phyloP scores from a whole-genome alignment of 2,888 invertebrate genomes.

The Coenonympha arcania region DNA sequence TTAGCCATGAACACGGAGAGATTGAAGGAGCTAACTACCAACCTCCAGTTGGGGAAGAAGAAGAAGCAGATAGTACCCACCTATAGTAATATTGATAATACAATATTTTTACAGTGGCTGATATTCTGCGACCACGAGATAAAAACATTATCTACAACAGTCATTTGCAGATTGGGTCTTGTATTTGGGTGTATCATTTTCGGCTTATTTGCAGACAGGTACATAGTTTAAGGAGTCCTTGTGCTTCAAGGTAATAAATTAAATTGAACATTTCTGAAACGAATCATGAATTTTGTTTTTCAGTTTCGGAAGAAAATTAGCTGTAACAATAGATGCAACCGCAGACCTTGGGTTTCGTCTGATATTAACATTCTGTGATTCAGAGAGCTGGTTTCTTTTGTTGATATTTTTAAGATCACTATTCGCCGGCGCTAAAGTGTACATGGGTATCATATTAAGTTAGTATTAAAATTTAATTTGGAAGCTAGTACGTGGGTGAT shows the following conservation, averaged over 20 bases:
- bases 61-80: too few species aligned
- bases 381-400: conserved; percentile 57
- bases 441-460: conserved; percentile 53
- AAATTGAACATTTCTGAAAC: too few species aligned
- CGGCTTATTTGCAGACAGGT: conserved; percentile 60
- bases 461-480: too few species aligned
- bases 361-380: conserved; percentile 51
- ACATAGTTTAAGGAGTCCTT: too few species aligned
- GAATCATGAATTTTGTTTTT: conserved; percentile 30
- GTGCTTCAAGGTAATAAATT: too few species aligned
- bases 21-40: too few species aligned
- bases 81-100: neutral
- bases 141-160: conserved; percentile 49
- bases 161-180: conserved; percentile 55
- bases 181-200: conserved; percentile 57
- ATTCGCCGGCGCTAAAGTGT: conserved; percentile 49
- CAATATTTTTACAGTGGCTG: conserved; percentile 46
- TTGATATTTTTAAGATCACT: conserved; percentile 54
- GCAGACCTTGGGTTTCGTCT: conserved; percentile 43
- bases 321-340: conserved; percentile 41
- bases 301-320: conserved; percentile 57
- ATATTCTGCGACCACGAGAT: conserved; percentile 52
- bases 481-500: too few species aligned
- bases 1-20: too few species aligned
- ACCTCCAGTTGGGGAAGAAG: too few species aligned